Percentiles rank a stretch among this genome's conserved stretches.
Conservation (phyloP, 2,888 invertebrate genomes). For the Linnaemya vulpina region DNA sequence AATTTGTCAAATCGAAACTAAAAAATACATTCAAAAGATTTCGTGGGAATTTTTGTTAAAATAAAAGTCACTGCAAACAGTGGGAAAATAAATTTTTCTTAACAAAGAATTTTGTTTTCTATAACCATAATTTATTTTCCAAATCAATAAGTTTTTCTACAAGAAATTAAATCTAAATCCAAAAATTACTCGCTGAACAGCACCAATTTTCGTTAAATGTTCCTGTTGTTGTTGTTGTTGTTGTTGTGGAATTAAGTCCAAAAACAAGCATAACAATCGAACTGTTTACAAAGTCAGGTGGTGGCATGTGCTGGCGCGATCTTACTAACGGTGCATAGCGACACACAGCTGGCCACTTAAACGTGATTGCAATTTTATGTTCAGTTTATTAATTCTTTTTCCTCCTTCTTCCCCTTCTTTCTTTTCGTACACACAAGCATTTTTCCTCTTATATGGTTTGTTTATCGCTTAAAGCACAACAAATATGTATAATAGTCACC, state of each 20-base stretch:
- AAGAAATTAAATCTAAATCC: neutral
- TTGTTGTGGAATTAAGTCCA: constrained; percentile 53
- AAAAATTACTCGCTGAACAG: constrained; percentile 26
- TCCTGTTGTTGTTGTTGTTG: neutral
- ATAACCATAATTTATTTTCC: constrained; percentile 46
- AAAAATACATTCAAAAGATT: neutral
- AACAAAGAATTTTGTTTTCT: constrained; percentile 35
- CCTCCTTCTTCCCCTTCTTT: neutral
- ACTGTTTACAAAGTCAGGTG: constrained; percentile 68
- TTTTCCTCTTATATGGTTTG: constrained; percentile 39
- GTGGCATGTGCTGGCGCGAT: constrained; percentile 72
- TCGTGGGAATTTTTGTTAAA: constrained; percentile 50
- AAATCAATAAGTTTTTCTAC: constrained; percentile 38
- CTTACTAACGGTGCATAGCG: constrained; percentile 72
- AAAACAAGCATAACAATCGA: constrained; percentile 62
- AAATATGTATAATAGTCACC: constrained; percentile 40
- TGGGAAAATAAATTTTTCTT: constrained; percentile 45
- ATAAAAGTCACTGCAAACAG: constrained; percentile 7
- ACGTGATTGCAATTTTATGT: constrained; percentile 72
- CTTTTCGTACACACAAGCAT: no score
- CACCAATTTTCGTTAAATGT: constrained; percentile 6
- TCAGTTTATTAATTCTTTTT: constrained; percentile 50
- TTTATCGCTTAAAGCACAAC: constrained; percentile 46
- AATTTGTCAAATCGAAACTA: constrained; percentile 11
- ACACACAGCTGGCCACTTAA: constrained; percentile 71